Conservation (phyloP, 2,797 vertebrate genomes). For the Crax fasciolata region DNA sequence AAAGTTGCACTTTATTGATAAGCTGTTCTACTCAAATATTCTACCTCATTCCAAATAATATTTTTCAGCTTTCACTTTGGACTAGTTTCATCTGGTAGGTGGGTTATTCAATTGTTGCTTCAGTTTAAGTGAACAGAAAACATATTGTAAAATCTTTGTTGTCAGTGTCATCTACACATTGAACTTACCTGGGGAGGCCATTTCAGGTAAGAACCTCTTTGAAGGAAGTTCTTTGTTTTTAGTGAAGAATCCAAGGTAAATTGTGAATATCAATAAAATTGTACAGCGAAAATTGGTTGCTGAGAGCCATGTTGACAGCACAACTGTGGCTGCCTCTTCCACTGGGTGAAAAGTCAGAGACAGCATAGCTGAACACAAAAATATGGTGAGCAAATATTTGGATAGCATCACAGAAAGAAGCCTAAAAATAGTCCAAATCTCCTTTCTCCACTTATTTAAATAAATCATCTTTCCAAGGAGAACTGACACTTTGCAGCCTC, state of each 20-base stretch:
- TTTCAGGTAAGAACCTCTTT: not conserved
- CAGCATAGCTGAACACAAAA: not conserved
- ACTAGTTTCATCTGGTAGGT: not conserved
- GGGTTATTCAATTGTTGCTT: not conserved
- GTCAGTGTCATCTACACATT: not conserved
- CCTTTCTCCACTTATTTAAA: conserved; percentile 43
- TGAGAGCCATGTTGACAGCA: not conserved
- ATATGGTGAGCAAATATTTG: not conserved
- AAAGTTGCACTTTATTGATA: not conserved
- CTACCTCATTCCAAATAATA: not conserved
- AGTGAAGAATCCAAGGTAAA: not conserved
- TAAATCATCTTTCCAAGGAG: conserved; percentile 54
- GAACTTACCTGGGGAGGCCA: not conserved
- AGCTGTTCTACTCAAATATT: not conserved
- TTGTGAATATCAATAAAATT: not conserved
- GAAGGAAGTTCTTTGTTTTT: not conserved
- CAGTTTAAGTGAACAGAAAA: not conserved
- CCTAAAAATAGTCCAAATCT: conserved; percentile 58
- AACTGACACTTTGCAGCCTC: conserved; percentile 50
- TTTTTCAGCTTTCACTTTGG: not conserved
- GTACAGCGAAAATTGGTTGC: not conserved
- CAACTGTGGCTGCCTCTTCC: not conserved
- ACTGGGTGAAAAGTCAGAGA: conserved; percentile 6
- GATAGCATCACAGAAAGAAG: conserved; percentile 18
- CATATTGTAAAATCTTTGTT: not conserved